phyloP scores from a whole-genome alignment of 2,888 invertebrate genomes.

The Drosophila mettleri region DNA sequence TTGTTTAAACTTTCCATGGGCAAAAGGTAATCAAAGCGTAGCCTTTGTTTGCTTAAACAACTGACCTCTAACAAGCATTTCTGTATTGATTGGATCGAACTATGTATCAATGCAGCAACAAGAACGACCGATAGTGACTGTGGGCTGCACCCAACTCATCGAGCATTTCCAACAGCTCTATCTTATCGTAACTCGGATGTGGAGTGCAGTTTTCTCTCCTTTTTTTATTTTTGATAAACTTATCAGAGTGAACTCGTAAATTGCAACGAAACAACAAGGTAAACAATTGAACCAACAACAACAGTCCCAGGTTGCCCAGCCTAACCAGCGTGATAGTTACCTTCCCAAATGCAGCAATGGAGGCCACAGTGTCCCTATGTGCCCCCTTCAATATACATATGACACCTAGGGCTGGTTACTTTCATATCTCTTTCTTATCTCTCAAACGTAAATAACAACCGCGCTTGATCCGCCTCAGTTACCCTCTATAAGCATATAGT shows the following conservation, averaged over 20 bases:
- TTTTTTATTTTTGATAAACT: conserved; percentile 58
- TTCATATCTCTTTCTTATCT: conserved; percentile 61
- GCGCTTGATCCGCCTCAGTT: conserved; percentile 63
- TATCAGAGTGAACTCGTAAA: conserved; percentile 74
- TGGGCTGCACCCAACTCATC: conserved; percentile 28
- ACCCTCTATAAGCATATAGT: conserved; percentile 27
- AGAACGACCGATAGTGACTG: conserved; percentile 71
- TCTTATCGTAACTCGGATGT: conserved; percentile 73
- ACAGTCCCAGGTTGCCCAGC: conserved; percentile 42
- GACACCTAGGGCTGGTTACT: conserved; percentile 42
- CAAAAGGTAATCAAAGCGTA: conserved; percentile 40
- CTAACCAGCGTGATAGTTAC: conserved; percentile 20
- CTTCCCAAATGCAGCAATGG: conserved; percentile 41
- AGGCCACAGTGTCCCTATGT: conserved; percentile 45
- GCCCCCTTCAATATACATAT: conserved; percentile 54
- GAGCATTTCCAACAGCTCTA: conserved; percentile 62
- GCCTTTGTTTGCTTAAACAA: conserved; percentile 69
- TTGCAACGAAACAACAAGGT: conserved; percentile 76
- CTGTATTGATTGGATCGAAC: conserved; percentile 67
- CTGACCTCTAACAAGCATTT: conserved; percentile 83
- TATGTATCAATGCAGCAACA: conserved; percentile 51
- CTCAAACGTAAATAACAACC: conserved; percentile 56
- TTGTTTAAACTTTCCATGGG: conserved; percentile 62
- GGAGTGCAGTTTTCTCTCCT: conserved; percentile 71
- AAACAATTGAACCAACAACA: conserved; percentile 43